Percentiles rank a stretch among this genome's conserved stretches.
These are phyloP conservation scores for Himalopsyche kuldschensis DNA, from an alignment of 2,888 invertebrate species.

Conservation along the genomic window DNA sequence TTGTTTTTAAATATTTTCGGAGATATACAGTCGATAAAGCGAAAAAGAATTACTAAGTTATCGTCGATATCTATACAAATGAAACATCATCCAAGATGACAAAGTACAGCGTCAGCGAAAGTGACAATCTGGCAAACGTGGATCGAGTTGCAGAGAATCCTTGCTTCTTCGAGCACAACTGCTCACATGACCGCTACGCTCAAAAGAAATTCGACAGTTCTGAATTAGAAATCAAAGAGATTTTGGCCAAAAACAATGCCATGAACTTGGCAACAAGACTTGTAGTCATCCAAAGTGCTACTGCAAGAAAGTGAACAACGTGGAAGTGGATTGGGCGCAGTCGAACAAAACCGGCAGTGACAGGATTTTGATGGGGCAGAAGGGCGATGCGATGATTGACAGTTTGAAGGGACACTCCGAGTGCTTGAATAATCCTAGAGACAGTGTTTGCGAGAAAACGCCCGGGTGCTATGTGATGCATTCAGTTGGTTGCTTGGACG, in stretches of 20 bases:
- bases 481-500: slow-evolving; percentile 13
- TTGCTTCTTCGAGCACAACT: neutral
- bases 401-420: neutral
- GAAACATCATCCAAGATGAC: slow-evolving; percentile 49
- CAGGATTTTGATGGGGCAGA: neutral
- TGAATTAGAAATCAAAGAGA: neutral
- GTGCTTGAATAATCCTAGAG: slow-evolving; percentile 12
- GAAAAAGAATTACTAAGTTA: too few relatives aligned
- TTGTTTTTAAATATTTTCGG: too few relatives aligned
- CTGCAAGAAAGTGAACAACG: neutral
- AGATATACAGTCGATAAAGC: too few relatives aligned
- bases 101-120: slow-evolving; percentile 60
- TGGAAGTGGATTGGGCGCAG: neutral
- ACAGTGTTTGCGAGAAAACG: slow-evolving; percentile 6
- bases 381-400: neutral
- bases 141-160: slow-evolving; percentile 38
- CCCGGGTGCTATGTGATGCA: slow-evolving; percentile 28
- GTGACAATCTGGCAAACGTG: slow-evolving; percentile 48
- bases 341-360: neutral
- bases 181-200: slow-evolving; percentile 13
- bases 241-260: neutral
- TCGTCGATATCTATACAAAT: neutral
- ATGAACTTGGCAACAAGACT: neutral
- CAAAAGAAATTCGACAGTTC: slow-evolving; percentile 23
- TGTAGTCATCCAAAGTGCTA: neutral